Evolutionary conservation across 2,797 vertebrate genomes (phyloP).

Genomic region (Sternotherus odoratus): DNA sequence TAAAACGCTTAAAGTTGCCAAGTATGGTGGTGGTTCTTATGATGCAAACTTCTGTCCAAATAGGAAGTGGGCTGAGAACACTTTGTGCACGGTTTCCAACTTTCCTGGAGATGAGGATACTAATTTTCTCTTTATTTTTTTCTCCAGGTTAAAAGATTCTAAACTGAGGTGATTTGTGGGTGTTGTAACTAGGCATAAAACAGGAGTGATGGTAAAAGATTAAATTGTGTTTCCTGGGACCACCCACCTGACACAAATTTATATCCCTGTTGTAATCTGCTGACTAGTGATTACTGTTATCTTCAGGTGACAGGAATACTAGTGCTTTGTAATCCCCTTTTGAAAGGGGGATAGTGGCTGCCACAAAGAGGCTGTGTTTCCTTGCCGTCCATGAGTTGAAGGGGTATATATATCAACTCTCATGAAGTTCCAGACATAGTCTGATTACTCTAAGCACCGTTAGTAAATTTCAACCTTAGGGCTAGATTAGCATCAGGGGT

Average conservation of each 20-base stretch:
- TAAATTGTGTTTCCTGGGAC: not conserved
- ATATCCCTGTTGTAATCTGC: fast-evolving
- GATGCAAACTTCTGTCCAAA: not conserved
- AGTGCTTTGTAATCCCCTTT: fast-evolving
- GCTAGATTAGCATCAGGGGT: not conserved
- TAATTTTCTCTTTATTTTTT: fast-evolving
- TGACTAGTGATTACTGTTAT: not conserved
- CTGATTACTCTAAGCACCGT: not conserved
- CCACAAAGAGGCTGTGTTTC: not conserved
- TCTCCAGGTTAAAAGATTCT: not conserved
- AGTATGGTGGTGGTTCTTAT: not conserved
- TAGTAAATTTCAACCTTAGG: not conserved
- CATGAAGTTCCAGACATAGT: not conserved
- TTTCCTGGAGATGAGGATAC: slow-evolving; percentile 17
- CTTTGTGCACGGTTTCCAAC: not conserved
- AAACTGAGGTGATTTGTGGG: fast-evolving
- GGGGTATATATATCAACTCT: fast-evolving
- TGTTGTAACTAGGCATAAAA: not conserved
- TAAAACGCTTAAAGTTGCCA: not conserved
- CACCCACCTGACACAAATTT: fast-evolving
- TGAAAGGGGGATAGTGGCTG: fast-evolving
- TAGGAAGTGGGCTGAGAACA: slow-evolving; percentile 58
- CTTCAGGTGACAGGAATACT: not conserved
- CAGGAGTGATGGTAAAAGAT: not conserved
- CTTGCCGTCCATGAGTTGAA: not conserved